Evolutionary conservation across 2,113 vertebrate genomes (phyloP), one percentile per base, ranked within the genome.

Genomic region (Dicentrarchus labrax): DNA sequence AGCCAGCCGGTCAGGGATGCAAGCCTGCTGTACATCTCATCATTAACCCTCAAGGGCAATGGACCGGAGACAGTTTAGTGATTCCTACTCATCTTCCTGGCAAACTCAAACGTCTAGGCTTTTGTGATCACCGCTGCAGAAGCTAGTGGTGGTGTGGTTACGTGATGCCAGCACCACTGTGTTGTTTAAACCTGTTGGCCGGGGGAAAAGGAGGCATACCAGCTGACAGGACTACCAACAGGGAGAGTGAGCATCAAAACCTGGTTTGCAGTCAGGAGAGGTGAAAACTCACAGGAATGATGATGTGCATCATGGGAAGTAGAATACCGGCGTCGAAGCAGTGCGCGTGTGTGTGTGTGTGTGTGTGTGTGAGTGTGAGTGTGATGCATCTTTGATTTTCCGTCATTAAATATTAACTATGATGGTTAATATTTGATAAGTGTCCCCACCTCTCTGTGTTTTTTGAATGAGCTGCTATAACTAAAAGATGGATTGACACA

Each of bases 361-460:
- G 19, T 62, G 67, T 68, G 60, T 65, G 64, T 73, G 45, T 73
- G 41, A 56, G 51, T 80, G 65, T n/a, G 41, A 67, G 78, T 50
- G 3, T 38, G 50, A 64, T 30, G 47, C 66, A 60, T 82, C 78
- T 88, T 88, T 88, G 61, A 89, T 89, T 82, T 82, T 86, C 64
- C 69, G 51, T 5, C n/a, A 74, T 86, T 85, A 89, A 91, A 88
- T 89, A 91, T 89, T 88, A 71, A 82, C 56, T 17, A 30, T 9
- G 11, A 57, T 36, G 1, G 6, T 89, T 79, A 91, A 91, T 89
- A 86, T 86, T 91, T 88, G 36, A 89, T 89, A 38, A 24, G n/a
- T 21, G 16, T 9, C 22, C 54, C 59, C 78, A 84, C 84, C 85
- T 74, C 65, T 74, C 0, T 62, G 59, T 24, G 47, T 84, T 45